A percentile compares a stretch with the other conserved stretches of the same genome.
phyloP scores from a whole-genome alignment of 2,797 vertebrate genomes.

The Meriones psammophilus region DNA sequence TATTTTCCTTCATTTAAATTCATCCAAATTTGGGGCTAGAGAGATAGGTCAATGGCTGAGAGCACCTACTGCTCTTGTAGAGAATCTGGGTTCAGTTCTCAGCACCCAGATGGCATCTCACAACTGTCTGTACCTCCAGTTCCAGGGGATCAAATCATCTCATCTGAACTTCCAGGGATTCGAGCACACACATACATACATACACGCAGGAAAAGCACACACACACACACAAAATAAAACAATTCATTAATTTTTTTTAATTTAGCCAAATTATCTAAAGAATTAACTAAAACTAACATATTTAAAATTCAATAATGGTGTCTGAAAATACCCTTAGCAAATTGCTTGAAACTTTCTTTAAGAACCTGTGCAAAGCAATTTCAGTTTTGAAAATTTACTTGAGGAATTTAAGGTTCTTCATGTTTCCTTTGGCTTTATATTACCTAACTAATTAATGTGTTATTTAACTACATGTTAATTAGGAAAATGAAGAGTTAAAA shows the following conservation, averaged over 20 bases:
- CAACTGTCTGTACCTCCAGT: not conserved
- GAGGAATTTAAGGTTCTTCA: not conserved
- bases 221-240: not conserved
- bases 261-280: not conserved
- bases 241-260: not conserved
- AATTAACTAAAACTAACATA: not conserved
- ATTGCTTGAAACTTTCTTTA: not conserved
- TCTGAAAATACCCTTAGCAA: not conserved
- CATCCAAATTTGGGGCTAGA: not conserved
- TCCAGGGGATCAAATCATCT: not conserved
- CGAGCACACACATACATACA: not conserved
- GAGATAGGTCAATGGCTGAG: not conserved
- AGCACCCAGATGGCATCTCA: not conserved
- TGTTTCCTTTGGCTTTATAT: conserved; percentile 8
- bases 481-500: not conserved
- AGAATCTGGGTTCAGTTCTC: not conserved
- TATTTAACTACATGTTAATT: conserved; percentile 35
- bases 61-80: not conserved
- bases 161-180: not conserved
- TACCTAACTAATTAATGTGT: not conserved
- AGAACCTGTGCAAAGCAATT: conserved; percentile 19
- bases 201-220: not conserved
- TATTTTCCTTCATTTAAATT: not conserved
- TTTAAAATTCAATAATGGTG: not conserved
- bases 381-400: conserved; percentile 43